These are phyloP conservation scores for Cheilosia vernalis DNA, from an alignment of 2,888 invertebrate genomes.

Conservation along the genomic window DNA sequence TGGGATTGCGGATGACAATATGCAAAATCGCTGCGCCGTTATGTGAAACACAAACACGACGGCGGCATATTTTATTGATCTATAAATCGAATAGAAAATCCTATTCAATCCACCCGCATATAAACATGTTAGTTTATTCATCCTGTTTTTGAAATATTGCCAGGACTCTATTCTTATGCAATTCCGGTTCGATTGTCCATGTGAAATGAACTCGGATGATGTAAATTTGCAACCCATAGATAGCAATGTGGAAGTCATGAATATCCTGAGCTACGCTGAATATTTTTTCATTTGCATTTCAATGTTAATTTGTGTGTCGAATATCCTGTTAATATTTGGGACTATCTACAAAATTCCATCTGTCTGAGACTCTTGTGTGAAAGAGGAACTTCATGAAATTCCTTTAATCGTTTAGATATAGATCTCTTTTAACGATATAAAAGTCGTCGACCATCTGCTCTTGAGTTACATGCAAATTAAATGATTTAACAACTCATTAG, in stretches of 20 bases:
- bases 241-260: constrained; percentile 30
- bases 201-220: constrained; percentile 23
- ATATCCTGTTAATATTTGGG: constrained; percentile 50
- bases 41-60: not conserved
- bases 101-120: constrained; percentile 37
- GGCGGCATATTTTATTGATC: constrained; percentile 50
- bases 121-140: constrained; percentile 20
- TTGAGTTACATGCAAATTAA: constrained; percentile 61
- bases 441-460: constrained; percentile 54
- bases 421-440: constrained; percentile 17
- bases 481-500: no score
- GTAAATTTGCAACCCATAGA: constrained; percentile 37
- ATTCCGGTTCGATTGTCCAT: constrained; percentile 44
- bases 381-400: constrained; percentile 50
- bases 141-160: constrained; percentile 57
- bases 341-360: constrained; percentile 53
- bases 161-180: constrained; percentile 49
- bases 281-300: constrained; percentile 49
- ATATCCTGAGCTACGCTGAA: constrained; percentile 21
- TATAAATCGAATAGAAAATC: constrained; percentile 56
- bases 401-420: constrained; percentile 48
- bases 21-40: not conserved
- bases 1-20: constrained; percentile 16
- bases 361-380: constrained; percentile 37
- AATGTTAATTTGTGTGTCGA: constrained; percentile 11